A percentile compares a stretch with the other conserved stretches of the same genome.
Conservation (phyloP, 64 coral and sea anemone genomes). For the Dendronephthya gigantea region DNA sequence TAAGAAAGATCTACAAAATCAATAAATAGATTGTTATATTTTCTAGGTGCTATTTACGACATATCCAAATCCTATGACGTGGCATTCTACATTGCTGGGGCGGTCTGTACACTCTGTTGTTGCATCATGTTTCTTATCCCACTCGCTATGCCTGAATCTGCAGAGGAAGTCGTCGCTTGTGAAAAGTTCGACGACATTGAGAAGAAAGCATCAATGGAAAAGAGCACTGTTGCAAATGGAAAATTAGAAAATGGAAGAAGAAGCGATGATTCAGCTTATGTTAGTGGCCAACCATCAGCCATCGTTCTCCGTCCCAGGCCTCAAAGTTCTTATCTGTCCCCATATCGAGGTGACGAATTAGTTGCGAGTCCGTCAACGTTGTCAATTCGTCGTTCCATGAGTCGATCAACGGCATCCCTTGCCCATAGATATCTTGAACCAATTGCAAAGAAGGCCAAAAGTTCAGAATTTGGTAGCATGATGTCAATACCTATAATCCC, state of each 20-base stretch:
- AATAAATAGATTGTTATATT: background rate
- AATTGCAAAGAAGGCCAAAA: background rate
- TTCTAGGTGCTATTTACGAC: slow-evolving; percentile 65
- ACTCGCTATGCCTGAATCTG: slow-evolving; percentile 43
- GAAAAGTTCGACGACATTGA: background rate
- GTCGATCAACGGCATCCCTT: background rate
- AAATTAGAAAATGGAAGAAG: background rate
- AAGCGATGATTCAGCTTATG: slow-evolving; percentile 3
- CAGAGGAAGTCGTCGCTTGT: background rate
- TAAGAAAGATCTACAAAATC: too few relatives aligned
- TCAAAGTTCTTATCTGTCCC: background rate
- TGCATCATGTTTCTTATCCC: slow-evolving; percentile 83
- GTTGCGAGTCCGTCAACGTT: background rate
- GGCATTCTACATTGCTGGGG: slow-evolving; percentile 85
- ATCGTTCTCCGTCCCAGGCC: background rate
- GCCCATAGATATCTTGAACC: background rate
- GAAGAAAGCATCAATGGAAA: background rate
- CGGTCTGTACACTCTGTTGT: slow-evolving; percentile 36
- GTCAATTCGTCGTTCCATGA: background rate
- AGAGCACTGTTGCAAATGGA: background rate
- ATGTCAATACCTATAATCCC: background rate
- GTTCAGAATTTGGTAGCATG: slow-evolving; percentile 12
- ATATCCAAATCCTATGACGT: slow-evolving; percentile 63
- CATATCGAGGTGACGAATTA: background rate
- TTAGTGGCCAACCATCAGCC: background rate